Base-by-base conservation (phyloP, 2,113 vertebrate genomes). In the Mugil cephalus region DNA sequence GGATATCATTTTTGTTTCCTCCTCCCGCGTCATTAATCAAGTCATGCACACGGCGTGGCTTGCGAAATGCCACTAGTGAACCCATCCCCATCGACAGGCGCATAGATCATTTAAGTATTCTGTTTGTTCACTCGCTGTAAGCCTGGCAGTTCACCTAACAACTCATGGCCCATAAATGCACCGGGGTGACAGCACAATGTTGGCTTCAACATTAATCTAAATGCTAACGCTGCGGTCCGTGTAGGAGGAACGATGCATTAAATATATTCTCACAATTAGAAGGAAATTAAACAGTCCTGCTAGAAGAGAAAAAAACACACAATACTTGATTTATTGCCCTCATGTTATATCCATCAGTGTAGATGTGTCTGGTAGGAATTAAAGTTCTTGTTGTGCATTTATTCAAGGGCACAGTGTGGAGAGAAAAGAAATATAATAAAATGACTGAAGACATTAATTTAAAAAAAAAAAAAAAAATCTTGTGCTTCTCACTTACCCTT, bases 311-410 rank as follows among this genome's bases (percentile, higher is more conserved):
- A 50, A 50, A 60, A 7, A 2, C 24, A 2, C 24, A 24, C 19
- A 65, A 56, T 10, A 6, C 14, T 36, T 80, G 62, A 75, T 79
- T 77, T 62, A 73, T 69, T 79, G 46, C 43, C 6, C 56, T 81
- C 15, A 72, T 80, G 74, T 62, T 84, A 82, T 71, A 85, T 85
- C 74, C 60, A 89, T 85, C 55, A 68, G 24, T 18, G 60, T n/a
- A 14, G 46, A 45, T 74, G 64, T 59, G 61, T 24, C 52, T 59
- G 3, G 47, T 10, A 18, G 54, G 14, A 67, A 42, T 56, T 40
- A 72, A 79, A 53, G 61, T 51, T 70, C 10, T 36, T 64, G 39
- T 48, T 73, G 50, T 24, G 56, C 43, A 43, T 83, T 76, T 59
- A 77, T 58, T 83, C 52, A 77, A 48, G 58, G 47, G 62, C 2